A percentile compares a stretch with the other conserved stretches of the same genome.
Evolutionary conservation across 2,113 vertebrate genomes (phyloP).

Genomic region (Leuciscus idus): DNA sequence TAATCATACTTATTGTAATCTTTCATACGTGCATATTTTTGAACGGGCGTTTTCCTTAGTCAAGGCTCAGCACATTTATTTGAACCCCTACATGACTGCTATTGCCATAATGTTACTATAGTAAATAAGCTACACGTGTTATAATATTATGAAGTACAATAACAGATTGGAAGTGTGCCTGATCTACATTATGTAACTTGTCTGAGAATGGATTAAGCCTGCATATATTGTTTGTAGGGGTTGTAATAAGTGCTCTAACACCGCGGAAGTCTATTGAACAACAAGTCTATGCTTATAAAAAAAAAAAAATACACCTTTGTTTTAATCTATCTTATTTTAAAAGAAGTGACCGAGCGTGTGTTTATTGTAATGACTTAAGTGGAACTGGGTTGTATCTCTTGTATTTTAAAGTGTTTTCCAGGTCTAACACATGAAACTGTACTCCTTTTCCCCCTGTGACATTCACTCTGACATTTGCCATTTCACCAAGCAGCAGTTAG

Average conservation of each 20-base stretch:
- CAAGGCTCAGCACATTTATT: neutral
- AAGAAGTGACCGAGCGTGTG: too few species aligned
- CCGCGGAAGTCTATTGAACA: neutral
- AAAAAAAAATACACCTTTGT: too few species aligned
- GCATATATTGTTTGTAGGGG: neutral
- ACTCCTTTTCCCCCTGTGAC: neutral
- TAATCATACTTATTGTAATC: neutral
- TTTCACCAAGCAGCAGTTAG: neutral
- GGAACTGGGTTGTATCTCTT: neutral
- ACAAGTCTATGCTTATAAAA: too few species aligned
- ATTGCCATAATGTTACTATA: neutral
- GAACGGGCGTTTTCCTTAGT: neutral
- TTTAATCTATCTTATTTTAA: neutral
- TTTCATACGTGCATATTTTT: neutral
- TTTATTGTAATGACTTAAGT: too few species aligned
- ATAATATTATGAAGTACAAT: neutral
- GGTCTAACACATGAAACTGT: neutral
- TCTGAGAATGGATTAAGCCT: neutral
- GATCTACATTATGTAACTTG: neutral
- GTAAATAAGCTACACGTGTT: neutral
- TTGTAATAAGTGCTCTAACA: neutral
- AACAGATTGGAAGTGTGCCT: neutral
- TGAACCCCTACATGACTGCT: neutral
- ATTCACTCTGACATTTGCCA: conserved; percentile 12
- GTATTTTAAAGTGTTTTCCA: neutral